These are phyloP conservation scores for Hirtodrosophila confusa DNA, from an alignment of 2,888 invertebrate genomes.

Conservation along the genomic window DNA sequence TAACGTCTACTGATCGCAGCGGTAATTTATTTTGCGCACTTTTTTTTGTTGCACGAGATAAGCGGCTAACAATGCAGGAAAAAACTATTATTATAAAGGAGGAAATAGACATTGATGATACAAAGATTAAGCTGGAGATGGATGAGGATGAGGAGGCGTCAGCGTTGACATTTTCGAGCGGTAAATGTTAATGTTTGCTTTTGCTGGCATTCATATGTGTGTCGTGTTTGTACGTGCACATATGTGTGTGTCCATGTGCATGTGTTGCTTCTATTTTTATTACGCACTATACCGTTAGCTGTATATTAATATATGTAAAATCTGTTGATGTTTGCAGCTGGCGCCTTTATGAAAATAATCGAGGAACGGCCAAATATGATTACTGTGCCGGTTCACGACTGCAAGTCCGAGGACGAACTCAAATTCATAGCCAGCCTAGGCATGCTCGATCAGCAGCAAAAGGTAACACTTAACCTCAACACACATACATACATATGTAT, in stretches of 20 bases:
- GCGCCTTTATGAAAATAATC: slow-evolving; percentile 49
- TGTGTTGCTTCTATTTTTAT: slow-evolving; percentile 38
- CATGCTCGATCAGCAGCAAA: slow-evolving; percentile 48
- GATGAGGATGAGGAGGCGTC: slow-evolving; percentile 19
- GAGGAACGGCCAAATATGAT: slow-evolving; percentile 71
- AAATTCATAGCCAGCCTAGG: slow-evolving; percentile 56
- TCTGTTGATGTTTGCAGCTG: slow-evolving; percentile 27
- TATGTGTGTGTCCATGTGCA: slow-evolving; percentile 20
- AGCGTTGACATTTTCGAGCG: slow-evolving; percentile 29
- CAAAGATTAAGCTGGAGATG: slow-evolving; percentile 54
- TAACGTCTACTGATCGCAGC: slow-evolving; percentile 54
- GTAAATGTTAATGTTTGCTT: slow-evolving; percentile 44
- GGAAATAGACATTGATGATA: slow-evolving; percentile 59
- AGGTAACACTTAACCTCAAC: slow-evolving; percentile 40
- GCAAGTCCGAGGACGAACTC: slow-evolving; percentile 64
- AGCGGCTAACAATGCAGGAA: slow-evolving; percentile 36
- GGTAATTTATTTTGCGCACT: slow-evolving; percentile 60
- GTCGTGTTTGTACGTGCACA: slow-evolving; percentile 10
- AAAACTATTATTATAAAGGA: slow-evolving; percentile 44
- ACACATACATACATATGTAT: background rate
- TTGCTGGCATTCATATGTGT: slow-evolving; percentile 14
- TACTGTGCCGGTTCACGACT: slow-evolving; percentile 66
- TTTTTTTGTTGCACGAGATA: slow-evolving; percentile 23
- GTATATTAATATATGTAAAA: slow-evolving; percentile 9
- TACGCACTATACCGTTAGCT: slow-evolving; percentile 72